Evolutionary conservation across 2,797 vertebrate species (phyloP), one percentile per base, ranked within the genome.

Genomic region (Chaetophractus vellerosus): DNA sequence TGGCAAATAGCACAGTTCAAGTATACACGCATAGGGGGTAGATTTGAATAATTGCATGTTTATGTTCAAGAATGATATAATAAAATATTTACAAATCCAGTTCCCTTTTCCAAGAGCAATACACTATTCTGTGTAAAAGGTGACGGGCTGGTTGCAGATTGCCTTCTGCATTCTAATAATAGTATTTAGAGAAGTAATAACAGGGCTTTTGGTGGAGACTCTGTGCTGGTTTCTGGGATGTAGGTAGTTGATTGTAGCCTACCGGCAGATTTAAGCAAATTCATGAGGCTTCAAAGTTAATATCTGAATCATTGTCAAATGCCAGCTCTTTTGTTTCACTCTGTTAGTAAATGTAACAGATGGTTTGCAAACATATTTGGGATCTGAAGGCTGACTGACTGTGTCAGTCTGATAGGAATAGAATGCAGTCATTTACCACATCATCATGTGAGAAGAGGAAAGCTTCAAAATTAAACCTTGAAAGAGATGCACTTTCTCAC

Each of bases 21-120:
- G 92, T 94, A 66, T 88, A 95, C 28, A 97, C 97, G 95, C 21
- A 2, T 19, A 75, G 94, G 88, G 84, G 78, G 71, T 92, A 76
- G 95, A 97, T 98, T 97, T 97, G 94, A 97, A 97, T 98, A 98
- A 98, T 97, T 97, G 79, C 82, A 96, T 97, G 96, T 97, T 98
- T 97, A 95, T 96, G 95, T 97, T 96, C 82, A 94, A 98, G 96
- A 97, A 93, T 86, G 95, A 96, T 85, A 69, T 93, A 97, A 98
- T 97, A 96, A 94, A 98, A 95, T 98, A 98, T 98, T 98, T 98
- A 97, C 95, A 98, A 97, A 98, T 95, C 33, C 93, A 95, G 94
- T 72, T 97, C 68, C 91, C 81, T 95, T 97, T 96, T 97, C 97
- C 97, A 91, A 92, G 89, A 94, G 85, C 63, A 96, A 96, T 85